These are phyloP conservation scores for Acleris laterana DNA, from an alignment of 2,888 invertebrate species.

Conservation along the genomic window DNA sequence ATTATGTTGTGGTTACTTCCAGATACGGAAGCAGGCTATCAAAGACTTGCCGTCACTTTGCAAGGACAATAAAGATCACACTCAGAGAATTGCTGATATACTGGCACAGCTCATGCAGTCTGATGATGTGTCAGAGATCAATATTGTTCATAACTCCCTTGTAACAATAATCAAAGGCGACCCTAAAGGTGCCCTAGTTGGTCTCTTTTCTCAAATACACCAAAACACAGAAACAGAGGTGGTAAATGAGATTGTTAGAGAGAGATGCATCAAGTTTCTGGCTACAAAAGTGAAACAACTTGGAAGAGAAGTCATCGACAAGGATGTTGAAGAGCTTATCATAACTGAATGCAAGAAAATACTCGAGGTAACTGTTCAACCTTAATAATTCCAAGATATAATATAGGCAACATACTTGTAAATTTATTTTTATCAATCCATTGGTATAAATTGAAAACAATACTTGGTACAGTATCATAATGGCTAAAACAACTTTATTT, in stretches of 20 bases:
- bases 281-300: constrained; percentile 92
- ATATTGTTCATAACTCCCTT: constrained; percentile 92
- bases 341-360: constrained; percentile 94
- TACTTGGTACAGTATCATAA: no score
- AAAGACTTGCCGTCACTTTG: constrained; percentile 95
- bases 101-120: constrained; percentile 95
- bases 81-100: constrained; percentile 95
- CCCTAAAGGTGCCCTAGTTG: constrained; percentile 85
- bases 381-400: neutral
- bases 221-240: constrained; percentile 73
- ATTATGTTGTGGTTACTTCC: constrained; percentile 37
- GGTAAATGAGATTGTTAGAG: constrained; percentile 90
- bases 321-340: constrained; percentile 93
- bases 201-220: constrained; percentile 84
- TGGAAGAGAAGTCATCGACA: constrained; percentile 90
- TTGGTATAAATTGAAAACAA: no score
- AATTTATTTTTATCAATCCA: no score
- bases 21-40: constrained; percentile 97
- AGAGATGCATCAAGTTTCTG: constrained; percentile 94
- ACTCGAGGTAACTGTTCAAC: constrained; percentile 85
- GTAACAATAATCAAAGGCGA: constrained; percentile 90
- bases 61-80: constrained; percentile 92
- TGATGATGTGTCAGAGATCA: constrained; percentile 93
- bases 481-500: no score
- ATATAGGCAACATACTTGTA: no score